Evolutionary conservation across 2,113 vertebrate genomes (phyloP).

Genomic region (Salvator merianae): DNA sequence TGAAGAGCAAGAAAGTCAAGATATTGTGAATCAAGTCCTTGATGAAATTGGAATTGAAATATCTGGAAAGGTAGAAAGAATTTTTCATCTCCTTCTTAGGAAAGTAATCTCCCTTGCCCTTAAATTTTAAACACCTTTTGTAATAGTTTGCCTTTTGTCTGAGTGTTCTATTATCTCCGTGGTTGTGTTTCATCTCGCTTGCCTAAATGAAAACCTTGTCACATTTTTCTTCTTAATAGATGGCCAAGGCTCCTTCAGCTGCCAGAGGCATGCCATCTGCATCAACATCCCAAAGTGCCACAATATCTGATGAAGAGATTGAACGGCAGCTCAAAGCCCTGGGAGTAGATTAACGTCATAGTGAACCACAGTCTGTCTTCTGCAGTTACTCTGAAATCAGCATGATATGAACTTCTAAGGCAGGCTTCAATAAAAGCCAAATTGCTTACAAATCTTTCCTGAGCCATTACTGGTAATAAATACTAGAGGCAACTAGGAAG

Average conservation of each 20-base stretch:
- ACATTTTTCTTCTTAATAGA: conserved; percentile 75
- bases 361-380: conserved; percentile 33
- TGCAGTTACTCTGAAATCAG: conserved; percentile 37
- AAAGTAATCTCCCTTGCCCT: background rate
- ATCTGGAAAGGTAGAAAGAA: conserved; percentile 86
- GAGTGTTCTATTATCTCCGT: background rate
- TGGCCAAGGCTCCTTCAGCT: conserved; percentile 92
- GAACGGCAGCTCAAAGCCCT: conserved; percentile 94
- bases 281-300: conserved; percentile 80
- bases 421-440: conserved; percentile 54
- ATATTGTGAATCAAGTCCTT: conserved; percentile 96
- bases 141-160: background rate
- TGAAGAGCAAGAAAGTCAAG: conserved; percentile 97
- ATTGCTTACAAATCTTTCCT: conserved; percentile 58
- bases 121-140: background rate
- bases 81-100: background rate
- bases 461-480: conserved; percentile 40
- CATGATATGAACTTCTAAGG: conserved; percentile 61
- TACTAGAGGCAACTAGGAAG: background rate
- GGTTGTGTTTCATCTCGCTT: background rate
- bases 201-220: conserved; percentile 12
- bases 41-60: conserved; percentile 99
- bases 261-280: conserved; percentile 85
- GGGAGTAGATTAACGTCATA: conserved; percentile 86
- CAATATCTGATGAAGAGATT: conserved; percentile 96